These are phyloP conservation scores for Ischnus inquisitorius DNA, from an alignment of 2,888 invertebrate genomes.

Conservation along the genomic window DNA sequence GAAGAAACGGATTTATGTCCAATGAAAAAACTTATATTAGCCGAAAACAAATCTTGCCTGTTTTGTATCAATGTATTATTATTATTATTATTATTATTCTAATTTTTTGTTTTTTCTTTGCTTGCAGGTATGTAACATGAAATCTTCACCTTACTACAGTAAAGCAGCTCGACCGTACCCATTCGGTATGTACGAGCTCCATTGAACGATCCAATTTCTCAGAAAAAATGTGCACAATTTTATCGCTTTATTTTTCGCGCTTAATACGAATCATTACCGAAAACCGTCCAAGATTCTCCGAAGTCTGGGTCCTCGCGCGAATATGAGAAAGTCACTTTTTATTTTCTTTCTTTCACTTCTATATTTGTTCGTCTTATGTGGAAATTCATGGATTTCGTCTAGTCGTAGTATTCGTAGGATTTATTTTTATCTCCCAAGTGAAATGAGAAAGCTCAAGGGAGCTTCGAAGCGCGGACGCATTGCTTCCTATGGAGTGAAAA, in stretches of 20 bases:
- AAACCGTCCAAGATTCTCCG: background rate
- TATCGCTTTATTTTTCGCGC: background rate
- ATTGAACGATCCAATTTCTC: background rate
- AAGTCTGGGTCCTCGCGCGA: background rate
- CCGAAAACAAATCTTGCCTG: background rate
- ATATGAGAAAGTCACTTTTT: background rate
- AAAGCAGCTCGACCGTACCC: background rate
- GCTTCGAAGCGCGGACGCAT: conserved; percentile 42
- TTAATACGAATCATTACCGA: background rate
- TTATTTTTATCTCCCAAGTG: conserved; percentile 24
- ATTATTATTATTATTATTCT: background rate
- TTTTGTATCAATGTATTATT: background rate
- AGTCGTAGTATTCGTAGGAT: conserved; percentile 46
- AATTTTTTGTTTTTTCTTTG: background rate
- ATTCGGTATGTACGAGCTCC: background rate
- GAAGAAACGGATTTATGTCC: background rate
- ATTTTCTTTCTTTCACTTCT: background rate
- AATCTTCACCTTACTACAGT: background rate
- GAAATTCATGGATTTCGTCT: conserved; percentile 42
- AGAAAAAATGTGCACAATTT: background rate
- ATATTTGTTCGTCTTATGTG: conserved; percentile 11
- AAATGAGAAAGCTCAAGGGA: conserved; percentile 45
- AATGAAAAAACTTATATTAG: background rate
- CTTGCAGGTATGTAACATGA: conserved; percentile 17
- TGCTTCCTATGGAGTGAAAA: conserved; percentile 14